Percentiles rank a stretch among this genome's conserved stretches.
Evolutionary conservation across 1,140 invertebrate species (phyloP).

Genomic region (Anastatus disparis): DNA sequence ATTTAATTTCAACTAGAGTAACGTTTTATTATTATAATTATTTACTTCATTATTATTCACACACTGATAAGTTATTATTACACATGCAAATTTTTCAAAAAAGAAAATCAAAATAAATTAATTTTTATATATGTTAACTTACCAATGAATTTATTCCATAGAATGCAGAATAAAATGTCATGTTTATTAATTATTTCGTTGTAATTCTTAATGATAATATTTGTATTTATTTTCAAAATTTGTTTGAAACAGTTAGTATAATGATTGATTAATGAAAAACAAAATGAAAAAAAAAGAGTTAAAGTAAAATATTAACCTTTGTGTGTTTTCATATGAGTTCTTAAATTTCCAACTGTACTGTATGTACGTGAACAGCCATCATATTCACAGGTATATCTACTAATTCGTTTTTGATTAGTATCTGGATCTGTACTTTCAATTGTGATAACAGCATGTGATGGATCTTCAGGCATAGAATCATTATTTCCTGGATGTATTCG

Average conservation of each 20-base stretch:
- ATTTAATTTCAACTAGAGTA: conserved; percentile 8
- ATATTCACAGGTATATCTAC: conserved; percentile 87
- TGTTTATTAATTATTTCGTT: conserved; percentile 19
- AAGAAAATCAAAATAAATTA: background rate
- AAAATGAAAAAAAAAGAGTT: background rate
- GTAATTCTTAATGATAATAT: background rate
- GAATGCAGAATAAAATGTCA: conserved; percentile 48
- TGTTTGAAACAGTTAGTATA: background rate
- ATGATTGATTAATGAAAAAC: background rate
- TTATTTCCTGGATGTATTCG: conserved; percentile 72
- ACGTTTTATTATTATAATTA: conserved; percentile 18
- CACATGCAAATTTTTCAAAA: conserved; percentile 10
- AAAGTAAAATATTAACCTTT: conserved; percentile 76
- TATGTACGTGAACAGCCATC: conserved; percentile 90
- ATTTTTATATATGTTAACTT: conserved; percentile 40
- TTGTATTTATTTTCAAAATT: too few relatives aligned
- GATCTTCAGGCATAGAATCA: conserved; percentile 71
- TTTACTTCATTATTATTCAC: background rate
- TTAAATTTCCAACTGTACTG: conserved; percentile 92
- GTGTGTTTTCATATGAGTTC: conserved; percentile 96
- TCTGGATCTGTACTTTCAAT: conserved; percentile 74
- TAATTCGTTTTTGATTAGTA: conserved; percentile 74
- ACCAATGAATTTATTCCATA: conserved; percentile 47
- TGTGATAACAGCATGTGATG: conserved; percentile 75
- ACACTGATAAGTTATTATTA: background rate